These are phyloP conservation scores for Drosophila setifemur DNA, from an alignment of 1,140 invertebrate genomes.

Conservation along the genomic window DNA sequence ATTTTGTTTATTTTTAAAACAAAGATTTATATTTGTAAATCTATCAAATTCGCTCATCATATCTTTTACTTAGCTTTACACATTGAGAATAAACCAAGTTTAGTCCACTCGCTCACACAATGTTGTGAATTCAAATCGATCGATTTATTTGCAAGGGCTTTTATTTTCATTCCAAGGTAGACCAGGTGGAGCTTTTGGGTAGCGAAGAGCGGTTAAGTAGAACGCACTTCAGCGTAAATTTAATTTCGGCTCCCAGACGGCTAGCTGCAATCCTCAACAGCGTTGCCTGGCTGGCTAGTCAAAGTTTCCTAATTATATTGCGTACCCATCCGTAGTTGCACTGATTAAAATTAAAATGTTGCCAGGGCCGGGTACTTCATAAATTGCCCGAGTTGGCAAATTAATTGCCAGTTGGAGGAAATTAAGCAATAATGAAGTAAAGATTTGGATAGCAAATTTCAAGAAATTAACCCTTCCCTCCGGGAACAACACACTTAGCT, in stretches of 20 bases:
- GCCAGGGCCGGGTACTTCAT: constrained; percentile 1
- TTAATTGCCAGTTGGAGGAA: constrained; percentile 3
- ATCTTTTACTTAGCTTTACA: too few relatives aligned
- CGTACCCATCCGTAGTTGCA: constrained; percentile 11
- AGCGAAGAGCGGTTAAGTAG: neutral
- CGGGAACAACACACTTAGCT: neutral
- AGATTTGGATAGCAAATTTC: constrained; percentile 3
- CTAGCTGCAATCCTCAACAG: constrained; percentile 1
- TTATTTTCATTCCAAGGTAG: too few relatives aligned
- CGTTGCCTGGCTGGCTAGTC: constrained; percentile 45
- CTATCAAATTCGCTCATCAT: too few relatives aligned
- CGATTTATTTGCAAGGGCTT: too few relatives aligned
- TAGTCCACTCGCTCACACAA: too few relatives aligned
- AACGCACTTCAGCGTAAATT: constrained; percentile 20
- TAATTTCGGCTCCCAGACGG: constrained; percentile 4
- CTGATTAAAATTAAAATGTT: constrained; percentile 43
- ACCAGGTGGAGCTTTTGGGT: too few relatives aligned
- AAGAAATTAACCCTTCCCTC: neutral
- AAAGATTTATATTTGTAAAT: too few relatives aligned
- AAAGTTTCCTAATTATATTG: constrained; percentile 58
- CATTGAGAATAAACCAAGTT: too few relatives aligned
- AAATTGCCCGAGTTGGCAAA: constrained; percentile 27
- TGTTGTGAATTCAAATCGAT: too few relatives aligned
- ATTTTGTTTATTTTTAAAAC: too few relatives aligned
- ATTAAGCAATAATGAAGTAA: neutral